Conservation (phyloP, 2,113 vertebrate species). For the Taxidea taxus region DNA sequence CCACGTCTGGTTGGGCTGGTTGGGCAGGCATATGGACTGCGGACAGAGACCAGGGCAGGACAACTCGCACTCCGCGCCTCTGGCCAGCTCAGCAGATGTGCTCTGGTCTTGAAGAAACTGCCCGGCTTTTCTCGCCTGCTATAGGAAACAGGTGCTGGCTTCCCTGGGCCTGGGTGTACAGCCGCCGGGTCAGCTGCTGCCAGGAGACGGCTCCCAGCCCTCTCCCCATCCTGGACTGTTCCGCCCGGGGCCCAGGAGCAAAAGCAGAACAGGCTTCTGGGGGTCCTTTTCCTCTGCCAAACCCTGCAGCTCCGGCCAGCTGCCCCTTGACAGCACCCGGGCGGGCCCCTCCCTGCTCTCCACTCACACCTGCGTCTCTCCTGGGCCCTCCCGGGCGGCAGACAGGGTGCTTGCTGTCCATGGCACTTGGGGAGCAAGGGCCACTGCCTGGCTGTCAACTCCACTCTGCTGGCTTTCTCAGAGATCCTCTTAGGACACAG, state of each 20-base stretch:
- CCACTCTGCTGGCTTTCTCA: neutral
- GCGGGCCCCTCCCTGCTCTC: neutral
- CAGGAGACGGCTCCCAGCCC: accelerated
- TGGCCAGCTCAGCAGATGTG: neutral
- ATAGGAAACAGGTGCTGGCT: neutral
- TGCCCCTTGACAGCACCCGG: neutral
- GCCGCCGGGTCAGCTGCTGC: neutral
- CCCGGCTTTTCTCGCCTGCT: neutral
- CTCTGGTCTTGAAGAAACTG: neutral
- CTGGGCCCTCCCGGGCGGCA: neutral
- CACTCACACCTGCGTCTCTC: accelerated
- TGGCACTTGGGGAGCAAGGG: neutral
- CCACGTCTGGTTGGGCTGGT: accelerated
- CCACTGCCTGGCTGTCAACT: neutral
- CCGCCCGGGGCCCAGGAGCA: no score
- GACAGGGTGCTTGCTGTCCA: neutral
- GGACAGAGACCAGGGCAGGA: neutral
- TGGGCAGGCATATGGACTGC: neutral
- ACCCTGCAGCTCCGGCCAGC: neutral
- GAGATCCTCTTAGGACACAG: neutral
- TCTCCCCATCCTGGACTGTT: neutral
- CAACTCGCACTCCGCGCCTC: neutral
- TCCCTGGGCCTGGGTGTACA: no score
- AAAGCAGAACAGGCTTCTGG: neutral
- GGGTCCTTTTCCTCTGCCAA: neutral